Evolutionary conservation across 2,888 invertebrate genomes (phyloP).

Genomic region (Caenorhabditis virilis): DNA sequence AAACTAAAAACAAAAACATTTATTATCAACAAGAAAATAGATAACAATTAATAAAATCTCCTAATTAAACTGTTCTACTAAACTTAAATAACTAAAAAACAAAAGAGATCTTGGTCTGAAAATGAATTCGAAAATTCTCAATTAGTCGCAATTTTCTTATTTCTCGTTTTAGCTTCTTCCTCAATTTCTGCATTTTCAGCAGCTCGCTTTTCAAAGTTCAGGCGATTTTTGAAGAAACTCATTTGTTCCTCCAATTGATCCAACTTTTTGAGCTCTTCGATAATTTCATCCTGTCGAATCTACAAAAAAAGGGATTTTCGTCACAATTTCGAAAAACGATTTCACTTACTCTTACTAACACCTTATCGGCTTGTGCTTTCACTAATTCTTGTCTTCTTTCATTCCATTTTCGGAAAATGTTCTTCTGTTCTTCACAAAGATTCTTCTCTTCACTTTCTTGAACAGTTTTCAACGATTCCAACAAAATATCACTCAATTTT

Average conservation of each 20-base stretch:
- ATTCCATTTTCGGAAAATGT: conserved; percentile 50
- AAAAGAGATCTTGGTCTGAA: conserved; percentile 3
- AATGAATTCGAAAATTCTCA: too few relatives aligned
- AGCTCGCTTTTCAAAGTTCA: conserved; percentile 48
- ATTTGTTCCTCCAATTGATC: conserved; percentile 46
- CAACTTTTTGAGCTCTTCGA: conserved; percentile 37
- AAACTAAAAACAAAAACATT: neutral
- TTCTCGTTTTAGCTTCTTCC: conserved; percentile 22
- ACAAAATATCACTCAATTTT: conserved; percentile 17
- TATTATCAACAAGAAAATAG: neutral
- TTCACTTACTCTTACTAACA: conserved; percentile 48
- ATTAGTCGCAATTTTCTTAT: too few relatives aligned
- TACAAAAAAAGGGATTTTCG: neutral
- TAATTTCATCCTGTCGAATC: conserved; percentile 41
- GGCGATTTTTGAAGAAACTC: conserved; percentile 52
- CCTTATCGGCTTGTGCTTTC: conserved; percentile 56
- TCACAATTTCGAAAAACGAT: neutral
- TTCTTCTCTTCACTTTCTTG: conserved; percentile 28
- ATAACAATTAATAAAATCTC: conserved; percentile 4
- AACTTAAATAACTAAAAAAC: conserved; percentile 9
- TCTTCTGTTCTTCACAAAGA: conserved; percentile 36
- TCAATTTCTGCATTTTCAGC: conserved; percentile 54
- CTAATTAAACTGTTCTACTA: neutral
- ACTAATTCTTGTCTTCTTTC: conserved; percentile 42
- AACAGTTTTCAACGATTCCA: conserved; percentile 18